Evolutionary conservation across 1,140 invertebrate species (phyloP), one percentile per base, ranked within the genome.

Genomic region (Stegodyphus mimosarum): DNA sequence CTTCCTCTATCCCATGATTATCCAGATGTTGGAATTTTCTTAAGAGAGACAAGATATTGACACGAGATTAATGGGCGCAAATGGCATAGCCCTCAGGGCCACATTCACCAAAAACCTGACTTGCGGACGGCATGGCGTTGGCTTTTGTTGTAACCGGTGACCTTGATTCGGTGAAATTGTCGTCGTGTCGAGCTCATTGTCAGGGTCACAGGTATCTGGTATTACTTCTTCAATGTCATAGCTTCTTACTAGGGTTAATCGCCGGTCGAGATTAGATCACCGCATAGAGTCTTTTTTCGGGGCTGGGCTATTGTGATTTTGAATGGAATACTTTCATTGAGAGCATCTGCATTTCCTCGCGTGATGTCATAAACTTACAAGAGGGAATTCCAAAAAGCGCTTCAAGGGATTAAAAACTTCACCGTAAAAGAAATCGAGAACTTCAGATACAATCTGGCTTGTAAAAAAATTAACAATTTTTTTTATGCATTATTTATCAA

Each of bases 171-270:
- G 64, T 67, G 76, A 78, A 78, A 78, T 51, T 78, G 76, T 78
- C 76, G 64, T 48, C 63, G 7, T 78, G 76, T 78, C 76, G 64
- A 67, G 76, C 76, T 78, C 76, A 78, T 78, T 78, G 76, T 78
- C 76, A 78, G 76, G 76, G 76, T 78, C 64, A 48, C 63, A 48
- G 10, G 66, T 63, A 75, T 75, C 52, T 75, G 15, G 66, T 63
- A 75, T 77, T 67, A 63, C 60, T 77, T 64, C 50, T 77, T 67
- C 60, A 64, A 67, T 77, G 75, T 51, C 75, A 77, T 48, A 33
- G 75, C 75, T 63, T 60, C 55, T 60, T 60, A 75, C 53, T 75
- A 7, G n/a, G 55, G 51, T 33, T n/a, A 53, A 75, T 33, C 55
- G 55, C 15, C 55, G 1, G 15, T 9, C 55, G 9, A 60, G 55